Base-by-base conservation (phyloP, 1,140 invertebrate species). In the Scaptomyza graminum region DNA sequence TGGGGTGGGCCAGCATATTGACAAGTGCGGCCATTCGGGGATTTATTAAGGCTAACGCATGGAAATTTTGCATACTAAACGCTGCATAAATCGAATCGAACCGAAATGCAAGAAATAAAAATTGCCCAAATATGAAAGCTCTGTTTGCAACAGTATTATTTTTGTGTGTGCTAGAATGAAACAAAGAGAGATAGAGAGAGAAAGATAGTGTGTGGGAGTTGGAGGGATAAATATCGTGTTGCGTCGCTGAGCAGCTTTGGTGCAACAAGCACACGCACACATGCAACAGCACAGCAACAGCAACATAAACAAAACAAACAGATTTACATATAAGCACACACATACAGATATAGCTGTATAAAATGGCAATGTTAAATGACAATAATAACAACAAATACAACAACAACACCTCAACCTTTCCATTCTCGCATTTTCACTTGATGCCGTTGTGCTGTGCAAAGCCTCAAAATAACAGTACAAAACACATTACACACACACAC, bases 1-100 rank as follows among this genome's bases (percentile, higher is more conserved):
- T 5, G 39, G 3, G 39, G 15, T 3, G 31, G 11, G 54, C 16
- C 22, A 64, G 83, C 83, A 87, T 88, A 85, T 85, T 85, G 82
- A 85, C 82, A 85, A 85, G 82, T 88, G 83, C 82, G 85, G 74
- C 83, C 78, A 67, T 76, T 66, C 50, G 82, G 79, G 83, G 84
- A 88, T 88, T 88, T 88, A 88, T 88, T 88, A 88, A 88, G 83
- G 83, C 83, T 88, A 88, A 88, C 84, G 83, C 84, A 88, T 88
- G 83, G 88, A 88, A 88, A 88, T 88, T 81, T 89, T 88, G 83
- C 83, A 88, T 88, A 88, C 83, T 88, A 88, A 88, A 88, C 83
- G 80, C 79, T 83, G 83, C 83, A 87, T 88, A 87, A 88, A 88
- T 88, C 82, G 82, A 78, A 76, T 49, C 73, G 80, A 66, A 80